Percentiles rank a stretch among this genome's conserved stretches.
Evolutionary conservation across 2,113 vertebrate genomes (phyloP).

Genomic region (Platysternon megacephalum): DNA sequence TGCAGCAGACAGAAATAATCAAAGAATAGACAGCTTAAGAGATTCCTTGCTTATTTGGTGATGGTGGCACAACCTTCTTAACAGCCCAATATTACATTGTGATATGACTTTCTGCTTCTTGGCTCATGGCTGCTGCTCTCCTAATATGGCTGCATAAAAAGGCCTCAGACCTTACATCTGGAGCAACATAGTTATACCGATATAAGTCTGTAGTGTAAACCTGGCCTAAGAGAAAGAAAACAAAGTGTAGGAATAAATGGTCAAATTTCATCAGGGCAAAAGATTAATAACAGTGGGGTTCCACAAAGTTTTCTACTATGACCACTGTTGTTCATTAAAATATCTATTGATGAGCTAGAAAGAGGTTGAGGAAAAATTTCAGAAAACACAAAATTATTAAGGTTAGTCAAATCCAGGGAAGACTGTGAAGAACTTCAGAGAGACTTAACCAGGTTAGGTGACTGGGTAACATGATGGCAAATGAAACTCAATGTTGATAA

Average conservation of each 20-base stretch:
- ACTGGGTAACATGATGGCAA: background rate
- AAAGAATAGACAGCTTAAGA: too few species aligned
- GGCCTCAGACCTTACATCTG: too few species aligned
- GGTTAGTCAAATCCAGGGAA: background rate
- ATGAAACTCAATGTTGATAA: background rate
- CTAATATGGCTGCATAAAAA: too few species aligned
- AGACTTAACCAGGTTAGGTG: background rate
- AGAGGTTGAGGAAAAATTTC: background rate
- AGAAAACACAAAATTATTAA: background rate
- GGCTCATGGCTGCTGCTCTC: too few species aligned
- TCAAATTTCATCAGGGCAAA: background rate
- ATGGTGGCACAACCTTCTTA: too few species aligned
- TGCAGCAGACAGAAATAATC: too few species aligned
- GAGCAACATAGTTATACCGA: background rate
- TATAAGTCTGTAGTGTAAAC: background rate
- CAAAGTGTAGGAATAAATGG: background rate
- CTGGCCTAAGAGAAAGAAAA: background rate
- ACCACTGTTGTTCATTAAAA: background rate
- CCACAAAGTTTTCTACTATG: background rate
- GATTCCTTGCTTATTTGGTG: too few species aligned
- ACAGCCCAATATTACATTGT: too few species aligned
- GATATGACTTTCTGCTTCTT: too few species aligned
- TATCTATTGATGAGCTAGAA: background rate
- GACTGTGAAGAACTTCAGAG: background rate
- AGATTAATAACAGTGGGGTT: background rate